These are phyloP conservation scores for Mico argentatus DNA, from an alignment of 2,797 vertebrate species.

Conservation along the genomic window DNA sequence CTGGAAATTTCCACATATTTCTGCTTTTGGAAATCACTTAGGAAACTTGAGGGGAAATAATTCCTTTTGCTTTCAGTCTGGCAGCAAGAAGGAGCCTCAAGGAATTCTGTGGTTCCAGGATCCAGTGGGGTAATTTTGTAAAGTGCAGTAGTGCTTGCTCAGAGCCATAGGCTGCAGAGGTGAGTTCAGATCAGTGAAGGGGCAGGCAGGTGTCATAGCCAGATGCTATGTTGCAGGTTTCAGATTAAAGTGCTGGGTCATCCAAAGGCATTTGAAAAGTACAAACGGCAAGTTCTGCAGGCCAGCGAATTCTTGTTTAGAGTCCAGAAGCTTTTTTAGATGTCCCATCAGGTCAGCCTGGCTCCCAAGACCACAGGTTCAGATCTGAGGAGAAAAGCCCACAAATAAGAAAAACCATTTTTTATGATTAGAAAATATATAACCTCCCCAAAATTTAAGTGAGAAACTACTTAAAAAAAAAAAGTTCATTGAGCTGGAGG, in stretches of 20 bases:
- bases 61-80: not conserved
- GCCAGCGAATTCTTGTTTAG: conserved; percentile 16
- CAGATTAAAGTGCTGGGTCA: conserved; percentile 62
- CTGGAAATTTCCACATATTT: conserved; percentile 22
- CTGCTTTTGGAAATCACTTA: conserved; percentile 13
- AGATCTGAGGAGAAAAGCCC: conserved; percentile 68
- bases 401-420: conserved; percentile 17
- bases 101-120: not conserved
- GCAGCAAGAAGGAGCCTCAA: not conserved
- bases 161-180: not conserved
- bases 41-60: not conserved
- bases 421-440: conserved; percentile 2
- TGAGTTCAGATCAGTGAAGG: not conserved
- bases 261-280: conserved; percentile 61
- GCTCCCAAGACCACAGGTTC: conserved; percentile 36
- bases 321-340: conserved; percentile 42
- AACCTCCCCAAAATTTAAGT: not conserved
- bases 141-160: conserved; percentile 39
- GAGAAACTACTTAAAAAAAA: not conserved
- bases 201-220: not conserved
- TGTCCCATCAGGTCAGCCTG: not conserved
- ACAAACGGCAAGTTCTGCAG: conserved; percentile 39
- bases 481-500: not conserved
- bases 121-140: not conserved
- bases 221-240: not conserved